Evolutionary conservation across 2,888 invertebrate species (phyloP), one percentile per base, ranked within the genome.

Genomic region (Ochlodes sylvanus): DNA sequence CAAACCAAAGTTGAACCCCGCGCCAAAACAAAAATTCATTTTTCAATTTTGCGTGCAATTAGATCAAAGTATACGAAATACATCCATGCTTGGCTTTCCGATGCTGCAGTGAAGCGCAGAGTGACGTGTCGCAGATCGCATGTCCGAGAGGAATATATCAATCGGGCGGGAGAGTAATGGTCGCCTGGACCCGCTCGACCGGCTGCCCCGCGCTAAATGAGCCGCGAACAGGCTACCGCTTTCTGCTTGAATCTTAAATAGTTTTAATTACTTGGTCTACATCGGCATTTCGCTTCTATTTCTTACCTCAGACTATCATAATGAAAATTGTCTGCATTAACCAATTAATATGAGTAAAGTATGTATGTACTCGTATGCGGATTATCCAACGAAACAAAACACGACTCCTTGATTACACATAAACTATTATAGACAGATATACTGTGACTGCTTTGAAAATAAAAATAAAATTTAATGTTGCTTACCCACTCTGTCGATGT

Each of bases 121-220:
- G 83, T 89, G 89, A 91, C 88, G 87, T 89, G 92, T 92, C 91
- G 83, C 86, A 80, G 90, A 89, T 93, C 86, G 93, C 93, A 92
- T 93, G 93, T 90, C 88, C 80, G 78, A 82, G 76, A 81, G 78
- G 87, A 88, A 90, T 92, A 90, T 92, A 92, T 92, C 91, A 92
- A 90, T 89, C 87, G 85, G 75, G 63, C 74, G 72, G 77, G 80
- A 84, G 88, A 88, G 90, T 89, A 90, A 90, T 90, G 89, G 87
- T 82, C 81, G 85, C 72, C 66, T 64, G 15, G 69, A 77, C 77
- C 77, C 77, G 81, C 75, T 75, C 69, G 79, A 80, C 82, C 82
- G 80, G 83, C 82, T 80, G 73, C 60, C 69, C 54, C 64, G 58
- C 71, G 84, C 72, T 73, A 76, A 77, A 77, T 75, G 89, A 68